phyloP scores from a whole-genome alignment of 30 jellyfish, hydroid and myxozoan genomes.

The Pelagia noctiluca region DNA sequence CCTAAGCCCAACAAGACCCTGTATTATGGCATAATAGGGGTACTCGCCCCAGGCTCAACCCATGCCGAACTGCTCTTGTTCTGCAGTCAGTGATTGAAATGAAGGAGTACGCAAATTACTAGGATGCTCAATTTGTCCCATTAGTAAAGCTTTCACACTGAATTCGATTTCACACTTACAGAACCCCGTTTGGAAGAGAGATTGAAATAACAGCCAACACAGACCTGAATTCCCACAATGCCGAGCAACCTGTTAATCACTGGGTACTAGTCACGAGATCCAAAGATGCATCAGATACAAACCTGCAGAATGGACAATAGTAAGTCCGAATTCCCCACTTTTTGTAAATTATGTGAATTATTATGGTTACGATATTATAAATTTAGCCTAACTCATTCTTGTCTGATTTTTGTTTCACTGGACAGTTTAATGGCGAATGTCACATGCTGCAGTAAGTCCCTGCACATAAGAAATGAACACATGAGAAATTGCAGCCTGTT shows the following conservation, averaged over 20 bases:
- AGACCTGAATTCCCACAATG: conserved; percentile 86
- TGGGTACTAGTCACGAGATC: conserved; percentile 78
- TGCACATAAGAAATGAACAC: too few relatives aligned
- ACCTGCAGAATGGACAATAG: too few relatives aligned
- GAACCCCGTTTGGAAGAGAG: conserved; percentile 97
- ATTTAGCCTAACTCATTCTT: too few relatives aligned
- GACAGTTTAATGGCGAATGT: too few relatives aligned
- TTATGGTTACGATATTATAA: too few relatives aligned
- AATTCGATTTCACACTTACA: neutral
- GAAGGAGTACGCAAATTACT: neutral
- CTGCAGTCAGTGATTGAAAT: neutral
- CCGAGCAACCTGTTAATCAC: conserved; percentile 85
- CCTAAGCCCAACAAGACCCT: too few relatives aligned
- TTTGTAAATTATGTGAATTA: too few relatives aligned
- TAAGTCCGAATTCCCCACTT: too few relatives aligned
- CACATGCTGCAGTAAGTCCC: too few relatives aligned
- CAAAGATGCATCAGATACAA: neutral
- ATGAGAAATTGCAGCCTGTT: too few relatives aligned
- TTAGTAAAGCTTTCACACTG: neutral
- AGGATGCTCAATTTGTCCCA: neutral
- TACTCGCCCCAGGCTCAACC: neutral
- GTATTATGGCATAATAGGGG: too few relatives aligned
- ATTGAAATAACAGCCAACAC: conserved; percentile 85
- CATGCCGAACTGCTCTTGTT: neutral
- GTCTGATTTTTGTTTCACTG: too few relatives aligned